Base-by-base conservation (phyloP, 2,888 invertebrate genomes). In the Antheraea assamensis region DNA sequence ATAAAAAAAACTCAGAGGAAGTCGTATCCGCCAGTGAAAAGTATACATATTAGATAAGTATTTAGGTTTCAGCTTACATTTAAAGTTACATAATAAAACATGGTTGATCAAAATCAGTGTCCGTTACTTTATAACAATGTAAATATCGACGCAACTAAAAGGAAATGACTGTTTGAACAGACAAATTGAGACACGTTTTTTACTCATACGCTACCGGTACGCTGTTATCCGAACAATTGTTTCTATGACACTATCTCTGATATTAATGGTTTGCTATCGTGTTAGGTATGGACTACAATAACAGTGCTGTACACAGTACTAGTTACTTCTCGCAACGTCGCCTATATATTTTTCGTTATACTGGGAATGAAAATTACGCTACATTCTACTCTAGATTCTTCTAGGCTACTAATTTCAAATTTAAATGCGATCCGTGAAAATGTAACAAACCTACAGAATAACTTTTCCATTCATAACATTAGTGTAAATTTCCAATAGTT, bases 161-260 rank as follows among this genome's bases (percentile, higher is more conserved):
- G 73, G 70, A 73, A 73, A 73, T 73, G 70, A 58, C 52, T 61
- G 24, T 58, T 42, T 64, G 30, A 61, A 15, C 58, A 15, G 74
- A 76, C 70, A 70, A 70, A 70, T 42, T 42, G 68, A 73, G 68
- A 72, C 52, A 71, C 58, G 27, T 58, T 35, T 70, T 55, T 58
- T 72, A 15, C 70, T 72, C 27, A 72, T 78, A 74, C 73, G 80
- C 78, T 79, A 79, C 80, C 73, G 77, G 80, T 77, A 76, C 80
- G 81, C 81, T 79, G 72, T 71, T 73, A 71, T 58, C 70, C 68
- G 61, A 71, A 70, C 72, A 31, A 68, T 72, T 74, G 75, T 75
- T 72, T 73, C 74, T 75, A 76, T 78, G 75, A 74, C 77, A 75
- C 73, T 74, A 73, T 73, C 75, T 75, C 35, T 73, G 70, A 66